Evolutionary conservation across 2,888 invertebrate species (phyloP), one percentile per base, ranked within the genome.

Genomic region (Lagria hirta): DNA sequence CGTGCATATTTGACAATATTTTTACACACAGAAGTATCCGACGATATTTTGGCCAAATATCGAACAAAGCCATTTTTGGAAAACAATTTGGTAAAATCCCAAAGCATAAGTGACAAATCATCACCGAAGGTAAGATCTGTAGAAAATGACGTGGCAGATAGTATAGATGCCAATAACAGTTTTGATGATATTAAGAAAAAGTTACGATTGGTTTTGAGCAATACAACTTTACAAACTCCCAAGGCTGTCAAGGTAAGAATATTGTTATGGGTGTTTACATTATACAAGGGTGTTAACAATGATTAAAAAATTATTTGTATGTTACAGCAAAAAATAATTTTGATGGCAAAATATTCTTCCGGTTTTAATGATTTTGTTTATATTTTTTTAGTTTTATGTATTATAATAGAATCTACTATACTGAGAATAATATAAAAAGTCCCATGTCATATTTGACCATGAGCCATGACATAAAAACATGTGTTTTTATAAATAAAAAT

Each of bases 11-110:
- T n/a, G n/a, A n/a, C n/a, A n/a, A n/a, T n/a, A n/a, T n/a, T n/a
- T n/a, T n/a, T n/a, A n/a, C n/a, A n/a, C n/a, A n/a, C 70, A 63
- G 93, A 93, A 73, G 83, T 83, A 18, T 85, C 88, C 0, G 95
- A 96, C 62, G 94, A 96, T 64, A 97, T 97, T 64, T 77, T 97
- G 54, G 96, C 92, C 23, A 97, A 96, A 72, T 97, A 97, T 73
- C 78, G 95, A 34, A 58, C 61, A 10, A 70, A 67, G 48, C 53
- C 56, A 3, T 60, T 50, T 20, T 47, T 49, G 18, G 61, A 62
- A 34, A 60, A 49, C 28, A 60, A 54, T 29, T 54, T 60, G 3
- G 41, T 49, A 6, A 62, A 58, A 44, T 55, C 55, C 48, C 17
- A 24, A 26, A 58, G 51, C 46, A 52, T 52, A 26, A 50, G 48